A percentile compares a stretch with the other conserved stretches of the same genome.
Conservation (phyloP, 2,797 vertebrate species). For the Phoebastria nigripes region DNA sequence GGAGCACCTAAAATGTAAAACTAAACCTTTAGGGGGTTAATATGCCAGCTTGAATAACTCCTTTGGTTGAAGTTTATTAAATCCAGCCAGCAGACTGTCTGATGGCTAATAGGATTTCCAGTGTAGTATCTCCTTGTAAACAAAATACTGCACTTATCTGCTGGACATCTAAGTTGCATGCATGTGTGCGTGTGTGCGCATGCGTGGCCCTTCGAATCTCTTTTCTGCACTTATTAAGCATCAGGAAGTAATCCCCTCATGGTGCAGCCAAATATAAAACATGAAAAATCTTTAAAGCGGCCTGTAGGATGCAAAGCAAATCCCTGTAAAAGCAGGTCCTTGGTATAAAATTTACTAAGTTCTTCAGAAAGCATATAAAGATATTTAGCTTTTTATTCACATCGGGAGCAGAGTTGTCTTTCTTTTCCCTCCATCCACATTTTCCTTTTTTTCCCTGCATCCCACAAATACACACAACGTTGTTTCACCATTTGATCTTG, state of each 20-base stretch:
- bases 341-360: neutral
- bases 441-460: neutral
- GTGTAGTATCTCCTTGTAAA: conserved; percentile 63
- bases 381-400: neutral
- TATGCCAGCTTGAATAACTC: neutral
- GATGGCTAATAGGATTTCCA: conserved; percentile 66
- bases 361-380: neutral
- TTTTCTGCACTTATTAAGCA: conserved; percentile 37
- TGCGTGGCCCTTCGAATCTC: neutral
- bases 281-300: conserved; percentile 6
- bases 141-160: conserved; percentile 46
- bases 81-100: conserved; percentile 53
- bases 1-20: neutral
- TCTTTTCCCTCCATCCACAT: neutral
- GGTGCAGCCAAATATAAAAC: neutral
- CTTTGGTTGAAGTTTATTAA: conserved; percentile 46
- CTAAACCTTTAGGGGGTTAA: conserved; percentile 1
- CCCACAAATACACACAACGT: neutral
- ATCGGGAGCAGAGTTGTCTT: neutral
- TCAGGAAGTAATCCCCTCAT: neutral
- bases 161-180: neutral
- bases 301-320: neutral
- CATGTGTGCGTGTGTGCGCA: neutral
- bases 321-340: neutral
- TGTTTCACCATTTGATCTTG: neutral